Conservation (phyloP, 2,113 vertebrate species). For the Catharus fuscescens region DNA sequence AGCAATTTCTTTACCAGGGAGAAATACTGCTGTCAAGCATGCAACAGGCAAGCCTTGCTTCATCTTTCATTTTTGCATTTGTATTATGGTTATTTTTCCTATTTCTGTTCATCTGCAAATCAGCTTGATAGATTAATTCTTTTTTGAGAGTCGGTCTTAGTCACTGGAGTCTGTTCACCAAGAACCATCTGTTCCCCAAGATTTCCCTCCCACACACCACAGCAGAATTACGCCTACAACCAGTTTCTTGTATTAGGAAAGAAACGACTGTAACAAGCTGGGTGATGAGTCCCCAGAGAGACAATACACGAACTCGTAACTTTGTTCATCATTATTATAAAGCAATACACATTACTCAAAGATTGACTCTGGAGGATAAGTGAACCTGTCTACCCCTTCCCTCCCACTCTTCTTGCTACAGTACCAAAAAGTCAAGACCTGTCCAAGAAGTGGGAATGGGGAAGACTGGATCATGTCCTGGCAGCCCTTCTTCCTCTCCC, state of each 20-base stretch:
- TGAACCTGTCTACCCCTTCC: background rate
- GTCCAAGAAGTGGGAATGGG: background rate
- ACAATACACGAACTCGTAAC: background rate
- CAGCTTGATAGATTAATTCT: constrained; percentile 17
- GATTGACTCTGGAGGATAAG: background rate
- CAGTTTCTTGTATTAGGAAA: constrained; percentile 32
- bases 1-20: constrained; percentile 7
- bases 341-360: background rate
- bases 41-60: background rate
- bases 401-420: background rate
- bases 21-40: background rate
- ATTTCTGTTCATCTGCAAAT: constrained; percentile 32
- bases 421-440: background rate
- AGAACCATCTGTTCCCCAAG: constrained; percentile 65
- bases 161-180: constrained; percentile 39
- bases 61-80: background rate
- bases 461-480: background rate
- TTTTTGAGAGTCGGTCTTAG: constrained; percentile 31
- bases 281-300: background rate
- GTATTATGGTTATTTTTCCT: constrained; percentile 6
- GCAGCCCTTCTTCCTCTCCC: background rate
- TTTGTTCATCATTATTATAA: background rate
- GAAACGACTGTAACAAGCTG: background rate
- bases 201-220: constrained; percentile 22
- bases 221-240: constrained; percentile 23